These are phyloP conservation scores for Lobophora halterata DNA, from an alignment of 2,888 invertebrate genomes.

Conservation along the genomic window DNA sequence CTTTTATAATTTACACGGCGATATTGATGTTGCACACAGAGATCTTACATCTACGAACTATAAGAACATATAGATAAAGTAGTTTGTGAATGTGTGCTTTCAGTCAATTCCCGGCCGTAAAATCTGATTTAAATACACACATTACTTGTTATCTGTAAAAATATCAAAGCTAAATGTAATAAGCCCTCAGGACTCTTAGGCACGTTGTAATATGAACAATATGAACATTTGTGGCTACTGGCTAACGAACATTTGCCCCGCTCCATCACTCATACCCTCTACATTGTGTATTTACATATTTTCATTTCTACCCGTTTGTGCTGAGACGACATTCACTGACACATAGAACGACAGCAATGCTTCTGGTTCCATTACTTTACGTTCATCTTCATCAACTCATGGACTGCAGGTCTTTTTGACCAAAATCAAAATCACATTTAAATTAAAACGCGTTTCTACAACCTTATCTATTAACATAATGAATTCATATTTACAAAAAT, in stretches of 20 bases:
- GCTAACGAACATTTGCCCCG: constrained; percentile 61
- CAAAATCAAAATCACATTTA: constrained; percentile 34
- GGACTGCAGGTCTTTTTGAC: constrained; percentile 39
- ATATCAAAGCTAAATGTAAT: constrained; percentile 56
- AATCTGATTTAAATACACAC: constrained; percentile 18
- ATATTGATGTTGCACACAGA: constrained; percentile 12
- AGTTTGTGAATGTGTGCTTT: constrained; percentile 19
- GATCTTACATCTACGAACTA: neutral
- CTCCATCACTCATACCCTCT: constrained; percentile 41
- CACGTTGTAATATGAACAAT: constrained; percentile 66
- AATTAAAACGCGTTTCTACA: constrained; percentile 33
- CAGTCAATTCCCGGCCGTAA: constrained; percentile 22
- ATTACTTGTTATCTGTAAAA: constrained; percentile 30
- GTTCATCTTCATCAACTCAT: constrained; percentile 33
- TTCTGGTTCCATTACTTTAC: constrained; percentile 34
- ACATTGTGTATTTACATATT: constrained; percentile 61
- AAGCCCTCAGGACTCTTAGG: constrained; percentile 64
- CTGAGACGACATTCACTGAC: constrained; percentile 38
- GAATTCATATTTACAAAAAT: constrained; percentile 57
- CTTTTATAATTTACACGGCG: constrained; percentile 7
- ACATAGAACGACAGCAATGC: constrained; percentile 36
- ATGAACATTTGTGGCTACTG: constrained; percentile 45
- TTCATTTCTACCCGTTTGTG: constrained; percentile 43
- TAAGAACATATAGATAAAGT: constrained; percentile 5
- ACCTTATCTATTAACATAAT: constrained; percentile 35